These are phyloP conservation scores for Ypsolopha scabrella DNA, from an alignment of 2,888 invertebrate species.

Conservation along the genomic window DNA sequence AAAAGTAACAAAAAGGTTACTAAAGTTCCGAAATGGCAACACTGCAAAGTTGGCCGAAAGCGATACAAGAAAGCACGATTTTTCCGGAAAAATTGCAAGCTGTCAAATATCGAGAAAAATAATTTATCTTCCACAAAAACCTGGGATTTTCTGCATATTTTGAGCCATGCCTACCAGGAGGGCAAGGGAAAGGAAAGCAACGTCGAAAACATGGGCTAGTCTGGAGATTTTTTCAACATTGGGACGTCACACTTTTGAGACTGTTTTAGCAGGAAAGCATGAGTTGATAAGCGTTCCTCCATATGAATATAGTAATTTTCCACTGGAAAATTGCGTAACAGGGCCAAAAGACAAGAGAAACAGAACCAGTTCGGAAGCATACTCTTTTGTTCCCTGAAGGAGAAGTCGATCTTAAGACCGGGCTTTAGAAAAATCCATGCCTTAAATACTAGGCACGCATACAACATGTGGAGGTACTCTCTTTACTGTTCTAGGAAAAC, in stretches of 20 bases:
- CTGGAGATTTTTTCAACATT: conserved; percentile 12
- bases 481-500: background rate
- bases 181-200: conserved; percentile 18
- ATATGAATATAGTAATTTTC: background rate
- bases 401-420: conserved; percentile 14
- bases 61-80: no score
- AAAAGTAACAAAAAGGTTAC: no score
- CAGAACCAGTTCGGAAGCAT: conserved; percentile 5
- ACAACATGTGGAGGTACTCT: conserved; percentile 11
- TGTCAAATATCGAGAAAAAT: conserved; percentile 1
- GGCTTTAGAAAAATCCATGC: conserved; percentile 40
- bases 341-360: conserved; percentile 4
- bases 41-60: no score
- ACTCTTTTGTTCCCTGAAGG: conserved; percentile 1
- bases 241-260: conserved; percentile 31
- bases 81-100: background rate
- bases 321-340: background rate
- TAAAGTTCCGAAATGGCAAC: no score
- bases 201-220: background rate
- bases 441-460: conserved; percentile 34
- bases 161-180: conserved; percentile 31
- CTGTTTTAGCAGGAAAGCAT: conserved; percentile 28
- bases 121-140: conserved; percentile 42
- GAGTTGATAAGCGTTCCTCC: conserved; percentile 4
- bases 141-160: conserved; percentile 63